A percentile compares a stretch with the other conserved stretches of the same genome.
Conservation (phyloP, 2,888 invertebrate species). For the Cephus runcator region DNA sequence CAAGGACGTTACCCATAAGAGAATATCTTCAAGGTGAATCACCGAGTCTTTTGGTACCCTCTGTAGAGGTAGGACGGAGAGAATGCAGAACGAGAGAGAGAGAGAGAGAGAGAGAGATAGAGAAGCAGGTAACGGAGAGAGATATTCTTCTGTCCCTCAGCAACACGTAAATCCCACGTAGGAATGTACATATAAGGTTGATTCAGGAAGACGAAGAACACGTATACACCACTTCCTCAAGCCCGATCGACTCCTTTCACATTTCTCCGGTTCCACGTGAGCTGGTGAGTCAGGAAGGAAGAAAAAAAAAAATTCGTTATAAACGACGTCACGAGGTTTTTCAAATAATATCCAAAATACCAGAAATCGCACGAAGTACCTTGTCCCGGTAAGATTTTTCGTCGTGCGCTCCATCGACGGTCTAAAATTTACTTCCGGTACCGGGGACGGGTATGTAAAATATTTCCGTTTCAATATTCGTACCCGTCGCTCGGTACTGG, state of each 20-base stretch:
- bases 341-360: not conserved
- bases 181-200: not conserved
- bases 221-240: not conserved
- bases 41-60: conserved; percentile 29
- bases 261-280: not conserved
- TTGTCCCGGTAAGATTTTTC: not conserved
- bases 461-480: not conserved
- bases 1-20: conserved; percentile 47
- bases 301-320: not conserved
- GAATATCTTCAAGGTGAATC: conserved; percentile 54
- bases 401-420: not conserved
- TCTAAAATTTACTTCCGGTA: not conserved
- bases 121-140: not conserved
- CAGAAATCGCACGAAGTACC: not conserved
- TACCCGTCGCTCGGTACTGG: too few species aligned
- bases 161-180: not conserved
- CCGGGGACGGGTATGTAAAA: not conserved
- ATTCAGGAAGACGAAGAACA: not conserved
- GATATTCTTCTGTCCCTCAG: not conserved
- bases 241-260: not conserved
- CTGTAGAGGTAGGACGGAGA: not conserved
- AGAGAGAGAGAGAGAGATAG: not conserved
- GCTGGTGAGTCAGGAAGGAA: not conserved
- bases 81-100: not conserved
- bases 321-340: not conserved